phyloP scores from a whole-genome alignment of 2,888 invertebrate species.

The Germaria angustata region DNA sequence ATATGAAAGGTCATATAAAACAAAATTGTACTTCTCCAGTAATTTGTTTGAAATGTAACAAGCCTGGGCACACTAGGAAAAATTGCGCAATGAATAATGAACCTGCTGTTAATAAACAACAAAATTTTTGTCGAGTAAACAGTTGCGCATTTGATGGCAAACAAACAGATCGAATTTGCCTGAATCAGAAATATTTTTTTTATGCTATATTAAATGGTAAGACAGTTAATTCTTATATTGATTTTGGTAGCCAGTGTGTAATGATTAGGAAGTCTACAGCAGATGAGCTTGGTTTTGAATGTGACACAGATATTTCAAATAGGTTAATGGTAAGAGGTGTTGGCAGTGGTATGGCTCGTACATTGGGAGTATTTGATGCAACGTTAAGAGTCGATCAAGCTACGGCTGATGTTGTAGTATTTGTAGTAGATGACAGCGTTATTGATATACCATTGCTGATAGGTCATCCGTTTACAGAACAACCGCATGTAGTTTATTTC shows the following conservation, averaged over 20 bases:
- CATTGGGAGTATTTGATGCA: too few species aligned
- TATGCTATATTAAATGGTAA: slow-evolving; percentile 9
- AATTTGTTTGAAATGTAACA: slow-evolving; percentile 13
- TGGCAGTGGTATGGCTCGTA: too few species aligned
- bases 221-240: slow-evolving; percentile 1
- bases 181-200: slow-evolving; percentile 22
- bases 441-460: slow-evolving; percentile 22
- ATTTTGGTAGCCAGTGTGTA: background rate
- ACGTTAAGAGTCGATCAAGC: too few species aligned
- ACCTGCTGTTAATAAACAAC: background rate
- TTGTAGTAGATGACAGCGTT: background rate
- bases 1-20: slow-evolving; percentile 7
- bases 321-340: too few species aligned
- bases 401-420: background rate
- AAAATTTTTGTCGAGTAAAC: background rate
- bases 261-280: too few species aligned
- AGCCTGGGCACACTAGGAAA: slow-evolving; percentile 5
- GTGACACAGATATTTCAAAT: background rate
- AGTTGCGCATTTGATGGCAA: background rate
- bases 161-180: background rate
- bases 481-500: too few species aligned
- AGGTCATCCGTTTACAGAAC: too few species aligned
- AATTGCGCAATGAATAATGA: background rate
- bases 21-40: slow-evolving; percentile 14
- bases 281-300: too few species aligned